phyloP scores from a whole-genome alignment of 2,797 vertebrate genomes.

The Melopsittacus undulatus region DNA sequence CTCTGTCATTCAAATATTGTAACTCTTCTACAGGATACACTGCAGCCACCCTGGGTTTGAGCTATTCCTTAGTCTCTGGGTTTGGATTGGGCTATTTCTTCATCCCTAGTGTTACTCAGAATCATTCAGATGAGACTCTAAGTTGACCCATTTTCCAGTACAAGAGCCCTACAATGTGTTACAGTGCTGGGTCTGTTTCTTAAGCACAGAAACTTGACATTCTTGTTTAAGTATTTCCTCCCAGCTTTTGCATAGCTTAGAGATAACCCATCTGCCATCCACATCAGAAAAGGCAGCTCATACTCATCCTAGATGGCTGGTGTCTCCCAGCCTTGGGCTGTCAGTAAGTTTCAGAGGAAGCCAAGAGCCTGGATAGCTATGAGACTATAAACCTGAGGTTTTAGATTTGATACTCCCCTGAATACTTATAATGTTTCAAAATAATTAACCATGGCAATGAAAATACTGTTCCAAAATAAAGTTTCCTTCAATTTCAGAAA shows the following conservation, averaged over 20 bases:
- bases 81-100: background rate
- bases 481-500: background rate
- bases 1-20: background rate
- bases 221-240: background rate
- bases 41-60: background rate
- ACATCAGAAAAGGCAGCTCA: background rate
- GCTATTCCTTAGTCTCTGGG: background rate
- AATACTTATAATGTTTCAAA: background rate
- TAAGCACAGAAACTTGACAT: background rate
- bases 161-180: background rate
- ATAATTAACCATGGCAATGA: rapidly evolving
- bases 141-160: background rate
- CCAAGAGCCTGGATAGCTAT: background rate
- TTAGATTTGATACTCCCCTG: background rate
- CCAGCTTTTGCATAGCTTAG: background rate
- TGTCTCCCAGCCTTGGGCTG: background rate
- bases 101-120: background rate
- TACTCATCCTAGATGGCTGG: background rate
- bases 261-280: background rate
- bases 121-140: background rate
- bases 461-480: background rate
- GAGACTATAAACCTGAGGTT: background rate
- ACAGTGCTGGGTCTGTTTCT: background rate
- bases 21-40: background rate
- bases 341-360: background rate